Evolutionary conservation across 2,113 vertebrate genomes (phyloP).

Genomic region (Chamaea fasciata): DNA sequence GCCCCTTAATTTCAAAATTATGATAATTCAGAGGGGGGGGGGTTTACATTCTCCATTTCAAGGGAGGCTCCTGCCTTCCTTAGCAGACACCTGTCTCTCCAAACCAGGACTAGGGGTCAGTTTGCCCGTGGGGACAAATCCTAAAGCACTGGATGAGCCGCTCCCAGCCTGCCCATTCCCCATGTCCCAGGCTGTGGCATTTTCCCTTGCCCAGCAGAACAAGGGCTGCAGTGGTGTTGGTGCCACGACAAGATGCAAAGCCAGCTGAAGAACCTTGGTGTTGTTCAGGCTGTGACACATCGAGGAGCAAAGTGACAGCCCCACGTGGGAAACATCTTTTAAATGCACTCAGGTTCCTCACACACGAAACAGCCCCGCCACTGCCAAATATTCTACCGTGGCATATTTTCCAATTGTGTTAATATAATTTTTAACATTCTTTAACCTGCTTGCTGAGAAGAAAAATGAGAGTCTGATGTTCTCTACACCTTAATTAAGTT

Average conservation of each 20-base stretch:
- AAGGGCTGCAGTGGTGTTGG: rapidly evolving
- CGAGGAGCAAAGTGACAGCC: background rate
- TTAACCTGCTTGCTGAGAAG: background rate
- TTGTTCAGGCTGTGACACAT: background rate
- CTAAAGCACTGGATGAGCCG: rapidly evolving
- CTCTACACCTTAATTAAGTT: slow-evolving; percentile 32
- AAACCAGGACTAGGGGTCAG: background rate
- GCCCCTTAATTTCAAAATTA: background rate
- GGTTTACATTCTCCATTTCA: background rate
- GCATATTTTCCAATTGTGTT: background rate
- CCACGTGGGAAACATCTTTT: background rate
- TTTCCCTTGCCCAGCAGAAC: background rate
- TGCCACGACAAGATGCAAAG: rapidly evolving
- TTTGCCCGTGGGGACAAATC: background rate
- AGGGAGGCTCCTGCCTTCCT: background rate
- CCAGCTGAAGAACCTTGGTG: background rate
- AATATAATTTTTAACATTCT: slow-evolving; percentile 1
- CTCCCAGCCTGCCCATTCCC: rapidly evolving
- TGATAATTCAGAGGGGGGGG: background rate
- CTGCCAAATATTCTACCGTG: background rate
- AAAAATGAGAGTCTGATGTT: background rate
- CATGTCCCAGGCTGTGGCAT: background rate
- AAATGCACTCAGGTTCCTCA: background rate
- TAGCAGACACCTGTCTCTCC: background rate
- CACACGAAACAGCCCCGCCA: rapidly evolving